Evolutionary conservation across 2,113 vertebrate genomes (phyloP), one percentile per base, ranked within the genome.

Genomic region (Heterotilapia buettikoferi): DNA sequence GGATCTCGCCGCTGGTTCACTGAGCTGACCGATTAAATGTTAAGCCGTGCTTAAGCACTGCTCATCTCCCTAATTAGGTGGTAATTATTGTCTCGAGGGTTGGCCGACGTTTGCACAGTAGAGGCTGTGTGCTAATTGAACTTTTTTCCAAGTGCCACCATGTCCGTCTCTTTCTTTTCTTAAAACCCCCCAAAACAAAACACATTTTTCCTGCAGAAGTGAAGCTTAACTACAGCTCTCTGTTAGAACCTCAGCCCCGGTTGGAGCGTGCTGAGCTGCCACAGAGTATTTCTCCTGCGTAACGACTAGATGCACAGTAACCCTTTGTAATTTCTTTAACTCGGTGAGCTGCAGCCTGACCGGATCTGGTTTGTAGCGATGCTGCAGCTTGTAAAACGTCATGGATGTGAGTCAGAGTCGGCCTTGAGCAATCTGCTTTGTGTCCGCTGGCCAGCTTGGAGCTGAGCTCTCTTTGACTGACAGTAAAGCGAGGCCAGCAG

Each of bases 41-140:
- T 94, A 93, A 96, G 93, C 94, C 53, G 73, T 24, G 54, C 88
- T 94, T 92, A 96, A 95, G 90, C 89, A 53, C 90, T 66, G 92
- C 93, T 96, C 93, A 94, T 95, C 96, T 93, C 92, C 92, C 90
- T 96, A 96, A 96, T 96, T 96, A 93, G 93, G 33, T 43, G 40
- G 86, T 94, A 96, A 96, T 96, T 95, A 94, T 82, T 90, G 94
- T 95, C 93, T 93, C 71, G 56, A 82, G 92, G 91, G 94, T 90
- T 92, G 80, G 89, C 38, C 2, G 33, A 63, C 21, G 76, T 86
- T 84, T 86, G 78, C 86, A 4, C 84, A 76, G 79, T 18, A 8
- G 50, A 83, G 89, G 43, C 71, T 68, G 80, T 50, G 84, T 84
- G 84, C 85, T 88, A 73, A 88, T 47, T 52, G 26, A 54, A 11